These are phyloP conservation scores for Momotus momota DNA, from an alignment of 2,797 vertebrate species.

Conservation along the genomic window DNA sequence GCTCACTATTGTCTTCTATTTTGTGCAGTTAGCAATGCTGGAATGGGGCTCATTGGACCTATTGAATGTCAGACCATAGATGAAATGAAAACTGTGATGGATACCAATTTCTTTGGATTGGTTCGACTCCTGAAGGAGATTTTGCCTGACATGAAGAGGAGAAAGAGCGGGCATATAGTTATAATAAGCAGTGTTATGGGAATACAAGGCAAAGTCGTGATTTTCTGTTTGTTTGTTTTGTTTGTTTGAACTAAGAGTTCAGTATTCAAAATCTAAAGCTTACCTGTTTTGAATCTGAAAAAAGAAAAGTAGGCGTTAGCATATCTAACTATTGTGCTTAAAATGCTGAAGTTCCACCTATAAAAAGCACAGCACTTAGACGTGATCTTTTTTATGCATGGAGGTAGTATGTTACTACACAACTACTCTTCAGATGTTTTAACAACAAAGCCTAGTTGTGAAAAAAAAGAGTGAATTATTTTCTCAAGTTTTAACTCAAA, in stretches of 20 bases:
- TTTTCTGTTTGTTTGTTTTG: neutral
- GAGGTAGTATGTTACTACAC: neutral
- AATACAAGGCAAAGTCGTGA: conserved; percentile 82
- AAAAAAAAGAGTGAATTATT: neutral
- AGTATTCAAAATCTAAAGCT: neutral
- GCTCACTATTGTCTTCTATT: neutral
- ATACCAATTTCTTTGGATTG: conserved; percentile 90
- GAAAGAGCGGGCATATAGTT: conserved; percentile 88
- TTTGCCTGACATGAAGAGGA: conserved; percentile 89
- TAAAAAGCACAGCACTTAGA: neutral
- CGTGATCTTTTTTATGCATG: neutral
- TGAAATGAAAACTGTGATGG: conserved; percentile 89
- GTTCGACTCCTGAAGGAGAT: conserved; percentile 88
- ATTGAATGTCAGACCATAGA: conserved; percentile 89
- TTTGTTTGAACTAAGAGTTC: neutral
- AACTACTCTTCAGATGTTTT: neutral
- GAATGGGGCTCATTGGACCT: conserved; percentile 88
- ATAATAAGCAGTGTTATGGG: conserved; percentile 91
- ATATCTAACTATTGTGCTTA: neutral
- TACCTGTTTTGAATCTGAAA: neutral
- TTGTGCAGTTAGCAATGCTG: conserved; percentile 87
- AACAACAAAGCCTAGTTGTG: neutral
- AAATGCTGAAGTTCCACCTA: neutral
- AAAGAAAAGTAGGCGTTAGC: neutral
- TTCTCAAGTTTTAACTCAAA: neutral